These are phyloP conservation scores for Marronus borbonicus DNA, from an alignment of 2,888 invertebrate species.

Conservation along the genomic window DNA sequence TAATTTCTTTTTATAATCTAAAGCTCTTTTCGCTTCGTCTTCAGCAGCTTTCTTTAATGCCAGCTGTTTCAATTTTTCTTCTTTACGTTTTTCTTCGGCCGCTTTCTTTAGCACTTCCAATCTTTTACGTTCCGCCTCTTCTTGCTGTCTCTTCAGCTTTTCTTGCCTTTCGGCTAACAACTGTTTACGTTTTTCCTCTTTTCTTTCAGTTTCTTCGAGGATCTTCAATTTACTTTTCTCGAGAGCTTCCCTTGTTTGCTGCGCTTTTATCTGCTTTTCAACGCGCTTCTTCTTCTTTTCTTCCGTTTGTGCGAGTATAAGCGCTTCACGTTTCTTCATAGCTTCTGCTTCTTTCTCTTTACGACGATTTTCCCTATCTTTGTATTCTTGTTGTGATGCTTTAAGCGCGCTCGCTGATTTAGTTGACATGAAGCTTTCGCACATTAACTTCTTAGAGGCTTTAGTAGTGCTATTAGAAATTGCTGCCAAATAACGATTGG, in stretches of 20 bases:
- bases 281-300: slow-evolving; percentile 71
- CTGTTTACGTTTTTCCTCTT: slow-evolving; percentile 66
- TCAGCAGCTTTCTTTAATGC: slow-evolving; percentile 65
- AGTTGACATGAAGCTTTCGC: slow-evolving; percentile 43
- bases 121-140: slow-evolving; percentile 71
- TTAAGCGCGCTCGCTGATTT: slow-evolving; percentile 61
- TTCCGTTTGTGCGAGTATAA: slow-evolving; percentile 74
- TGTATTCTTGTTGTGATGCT: slow-evolving; percentile 61
- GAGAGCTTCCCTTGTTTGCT: slow-evolving; percentile 70
- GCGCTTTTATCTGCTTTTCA: slow-evolving; percentile 70
- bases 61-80: slow-evolving; percentile 67
- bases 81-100: slow-evolving; percentile 64
- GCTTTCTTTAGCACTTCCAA: slow-evolving; percentile 71
- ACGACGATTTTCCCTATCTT: slow-evolving; percentile 59
- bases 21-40: slow-evolving; percentile 67
- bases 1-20: slow-evolving; percentile 62
- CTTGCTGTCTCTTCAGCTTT: slow-evolving; percentile 69
- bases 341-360: slow-evolving; percentile 68
- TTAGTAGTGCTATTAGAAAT: slow-evolving; percentile 42
- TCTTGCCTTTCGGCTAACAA: slow-evolving; percentile 66
- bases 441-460: slow-evolving; percentile 11
- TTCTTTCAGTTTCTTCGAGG: slow-evolving; percentile 71
- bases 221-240: slow-evolving; percentile 71
- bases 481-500: slow-evolving; percentile 38
- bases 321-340: slow-evolving; percentile 75